A percentile compares a stretch with the other conserved stretches of the same genome.
phyloP scores from a whole-genome alignment of 2,797 vertebrate genomes.

The Tokudaia muenninki region DNA sequence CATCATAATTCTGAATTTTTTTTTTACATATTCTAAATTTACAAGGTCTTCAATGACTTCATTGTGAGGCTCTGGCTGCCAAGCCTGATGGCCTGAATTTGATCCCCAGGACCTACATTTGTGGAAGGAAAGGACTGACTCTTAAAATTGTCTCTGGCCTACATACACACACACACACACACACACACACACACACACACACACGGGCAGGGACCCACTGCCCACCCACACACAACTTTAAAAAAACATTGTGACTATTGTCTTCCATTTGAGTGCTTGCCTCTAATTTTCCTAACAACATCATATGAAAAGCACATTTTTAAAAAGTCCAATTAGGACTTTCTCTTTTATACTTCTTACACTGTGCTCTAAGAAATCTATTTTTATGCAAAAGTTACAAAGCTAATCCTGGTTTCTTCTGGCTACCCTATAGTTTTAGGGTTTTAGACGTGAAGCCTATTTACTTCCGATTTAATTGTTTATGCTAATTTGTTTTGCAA shows the following conservation, averaged over 20 bases:
- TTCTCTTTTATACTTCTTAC: not conserved
- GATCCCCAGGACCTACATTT: not conserved
- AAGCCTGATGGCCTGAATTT: not conserved
- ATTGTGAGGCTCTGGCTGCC: not conserved
- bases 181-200: not conserved
- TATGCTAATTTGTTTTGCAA: not conserved
- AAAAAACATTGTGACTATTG: not conserved
- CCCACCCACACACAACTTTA: not conserved
- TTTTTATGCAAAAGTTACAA: not conserved
- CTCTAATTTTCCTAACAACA: conserved; percentile 38
- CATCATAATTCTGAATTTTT: not conserved
- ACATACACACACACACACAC: not conserved
- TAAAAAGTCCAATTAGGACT: not conserved
- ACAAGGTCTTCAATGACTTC: not conserved
- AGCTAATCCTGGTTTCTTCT: not conserved
- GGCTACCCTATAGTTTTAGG: not conserved
- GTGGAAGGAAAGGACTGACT: not conserved
- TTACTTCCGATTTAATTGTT: conserved; percentile 37
- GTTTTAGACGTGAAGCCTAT: not conserved
- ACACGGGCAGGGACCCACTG: not conserved
- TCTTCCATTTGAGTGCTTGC: not conserved
- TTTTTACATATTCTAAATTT: not conserved
- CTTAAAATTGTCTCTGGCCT: not conserved
- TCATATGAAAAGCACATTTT: not conserved
- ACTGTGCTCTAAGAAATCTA: not conserved